phyloP scores from a whole-genome alignment of 2,113 vertebrate species.

The Mormyrus lacerda region DNA sequence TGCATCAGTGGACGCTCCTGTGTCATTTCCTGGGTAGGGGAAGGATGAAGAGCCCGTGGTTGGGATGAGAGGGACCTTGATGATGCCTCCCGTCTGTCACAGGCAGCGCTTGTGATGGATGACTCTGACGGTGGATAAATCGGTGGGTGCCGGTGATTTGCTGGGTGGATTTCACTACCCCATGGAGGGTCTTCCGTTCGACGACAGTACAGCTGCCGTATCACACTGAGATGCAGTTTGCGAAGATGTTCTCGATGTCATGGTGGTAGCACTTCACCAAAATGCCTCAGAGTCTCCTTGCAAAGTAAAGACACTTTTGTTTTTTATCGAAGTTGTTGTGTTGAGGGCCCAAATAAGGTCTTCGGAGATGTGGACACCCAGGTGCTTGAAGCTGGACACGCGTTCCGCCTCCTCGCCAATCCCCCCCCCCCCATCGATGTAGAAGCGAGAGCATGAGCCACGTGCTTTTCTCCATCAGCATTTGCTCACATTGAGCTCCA shows the following conservation, averaged over 20 bases:
- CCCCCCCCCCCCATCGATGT: background rate
- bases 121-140: background rate
- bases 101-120: background rate
- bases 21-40: background rate
- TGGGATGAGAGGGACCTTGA: background rate
- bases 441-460: background rate
- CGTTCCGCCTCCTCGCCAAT: too few relatives aligned
- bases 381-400: background rate
- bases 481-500: background rate
- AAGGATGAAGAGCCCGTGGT: background rate
- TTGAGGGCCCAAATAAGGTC: background rate
- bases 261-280: background rate
- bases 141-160: background rate
- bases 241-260: background rate
- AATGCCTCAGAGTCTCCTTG: background rate
- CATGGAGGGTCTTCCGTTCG: background rate
- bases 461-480: background rate
- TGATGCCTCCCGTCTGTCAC: background rate
- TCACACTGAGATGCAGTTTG: background rate
- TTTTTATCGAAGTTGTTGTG: background rate
- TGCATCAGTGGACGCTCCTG: background rate
- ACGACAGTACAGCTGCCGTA: background rate
- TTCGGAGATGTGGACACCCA: background rate
- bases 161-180: background rate
- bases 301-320: background rate